Conservation (phyloP, 2,113 vertebrate genomes). For the Plecturocebus donacophilus region DNA sequence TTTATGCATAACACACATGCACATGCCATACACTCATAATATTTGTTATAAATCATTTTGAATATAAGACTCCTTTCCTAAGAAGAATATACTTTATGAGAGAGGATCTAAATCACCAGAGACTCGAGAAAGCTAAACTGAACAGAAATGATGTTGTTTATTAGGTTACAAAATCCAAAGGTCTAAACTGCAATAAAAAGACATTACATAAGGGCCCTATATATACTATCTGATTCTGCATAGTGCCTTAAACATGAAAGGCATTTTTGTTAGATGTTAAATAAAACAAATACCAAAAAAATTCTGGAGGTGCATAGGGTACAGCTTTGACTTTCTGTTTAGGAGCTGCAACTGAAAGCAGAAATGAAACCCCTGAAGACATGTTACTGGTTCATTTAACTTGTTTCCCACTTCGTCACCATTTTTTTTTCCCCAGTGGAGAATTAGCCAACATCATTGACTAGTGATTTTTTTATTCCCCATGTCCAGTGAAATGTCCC, state of each 20-base stretch:
- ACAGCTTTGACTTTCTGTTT: neutral
- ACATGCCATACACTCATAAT: slow-evolving; percentile 61
- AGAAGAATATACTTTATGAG: slow-evolving; percentile 55
- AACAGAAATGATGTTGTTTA: slow-evolving; percentile 25
- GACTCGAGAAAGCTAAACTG: slow-evolving; percentile 41
- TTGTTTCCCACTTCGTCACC: neutral
- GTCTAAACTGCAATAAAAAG: neutral
- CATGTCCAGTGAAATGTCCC: neutral
- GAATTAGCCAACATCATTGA: slow-evolving; percentile 39
- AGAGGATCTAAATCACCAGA: slow-evolving; percentile 58
- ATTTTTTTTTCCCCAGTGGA: slow-evolving; percentile 14
- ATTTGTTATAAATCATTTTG: slow-evolving; percentile 70
- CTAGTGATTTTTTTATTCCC: neutral
- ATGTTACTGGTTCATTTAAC: neutral
- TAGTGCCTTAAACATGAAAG: neutral
- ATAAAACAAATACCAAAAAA: slow-evolving; percentile 41
- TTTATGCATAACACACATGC: slow-evolving; percentile 70
- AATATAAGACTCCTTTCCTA: slow-evolving; percentile 65
- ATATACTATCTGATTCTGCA: neutral
- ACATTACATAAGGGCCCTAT: neutral
- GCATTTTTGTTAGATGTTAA: slow-evolving; percentile 24
- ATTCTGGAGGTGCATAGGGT: neutral
- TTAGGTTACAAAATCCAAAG: slow-evolving; percentile 13
- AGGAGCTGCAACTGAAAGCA: neutral
- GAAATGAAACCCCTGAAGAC: neutral